Evolutionary conservation across 53 echinoderm and acorn worm species (phyloP).

Genomic region (Holothuria leucospilota): DNA sequence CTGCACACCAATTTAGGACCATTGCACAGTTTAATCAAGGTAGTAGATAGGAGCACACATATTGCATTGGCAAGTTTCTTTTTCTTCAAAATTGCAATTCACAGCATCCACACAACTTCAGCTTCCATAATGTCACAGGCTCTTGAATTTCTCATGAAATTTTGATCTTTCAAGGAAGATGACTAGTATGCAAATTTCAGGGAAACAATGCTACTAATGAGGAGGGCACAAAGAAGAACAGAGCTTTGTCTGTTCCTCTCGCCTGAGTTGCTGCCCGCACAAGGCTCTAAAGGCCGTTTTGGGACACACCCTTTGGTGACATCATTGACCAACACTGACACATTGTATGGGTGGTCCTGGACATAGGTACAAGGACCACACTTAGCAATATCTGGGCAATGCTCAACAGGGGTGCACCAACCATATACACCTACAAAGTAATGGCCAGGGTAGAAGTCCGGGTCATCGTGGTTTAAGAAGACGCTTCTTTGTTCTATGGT

Average conservation of each 20-base stretch:
- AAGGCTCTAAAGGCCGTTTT: conserved; percentile 66
- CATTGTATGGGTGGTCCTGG: conserved; percentile 60
- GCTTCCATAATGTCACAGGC: too few relatives aligned
- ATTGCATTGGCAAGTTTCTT: too few relatives aligned
- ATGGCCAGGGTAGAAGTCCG: conserved; percentile 84
- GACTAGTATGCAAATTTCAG: too few relatives aligned
- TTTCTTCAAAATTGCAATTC: too few relatives aligned
- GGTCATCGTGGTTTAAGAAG: conserved; percentile 60
- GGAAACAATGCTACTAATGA: too few relatives aligned
- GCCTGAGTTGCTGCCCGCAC: neutral
- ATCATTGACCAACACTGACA: conserved; percentile 57
- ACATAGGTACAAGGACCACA: conserved; percentile 89
- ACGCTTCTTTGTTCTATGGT: conserved; percentile 72
- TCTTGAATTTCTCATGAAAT: too few relatives aligned
- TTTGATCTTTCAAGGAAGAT: too few relatives aligned
- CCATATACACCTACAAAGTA: conserved; percentile 89
- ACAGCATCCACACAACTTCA: too few relatives aligned
- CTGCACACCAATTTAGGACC: too few relatives aligned
- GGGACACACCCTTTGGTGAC: conserved; percentile 61
- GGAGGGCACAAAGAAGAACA: neutral
- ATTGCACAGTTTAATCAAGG: too few relatives aligned
- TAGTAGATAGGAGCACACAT: too few relatives aligned
- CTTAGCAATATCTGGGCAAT: conserved; percentile 56
- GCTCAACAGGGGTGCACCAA: conserved; percentile 85
- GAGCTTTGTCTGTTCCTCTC: too few relatives aligned